Base-by-base conservation (phyloP, 2,113 vertebrate genomes). In the Phylloscopus whistleri region DNA sequence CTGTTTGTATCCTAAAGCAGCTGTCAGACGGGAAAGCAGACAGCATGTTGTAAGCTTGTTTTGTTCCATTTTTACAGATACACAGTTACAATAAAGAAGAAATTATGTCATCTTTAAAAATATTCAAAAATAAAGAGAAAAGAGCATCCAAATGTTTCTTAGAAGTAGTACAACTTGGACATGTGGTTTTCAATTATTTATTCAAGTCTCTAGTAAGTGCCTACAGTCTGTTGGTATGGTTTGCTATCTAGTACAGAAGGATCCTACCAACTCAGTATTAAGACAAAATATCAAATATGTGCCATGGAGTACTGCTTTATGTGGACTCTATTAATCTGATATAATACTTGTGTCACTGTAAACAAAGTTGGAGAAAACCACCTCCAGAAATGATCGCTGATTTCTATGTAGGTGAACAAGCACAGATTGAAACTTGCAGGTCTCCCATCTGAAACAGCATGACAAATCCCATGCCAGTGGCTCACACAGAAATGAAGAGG, bases 51-150 rank as follows among this genome's bases (percentile, higher is more conserved):
- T 68, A 70, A 75, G 52, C 18, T 89, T 74, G 51, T 90, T 92
- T 88, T 37, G 30, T 91, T 93, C 92, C 19, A 35, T 88, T 92
- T 96, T 92, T 79, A 69, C 56, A 81, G 56, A 33, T 59, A 77
- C 72, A 74, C 70, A 80, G 63, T 10, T 48, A 46, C 84, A 93
- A 81, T 26, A 80, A 59, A 80, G 39, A 66, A 60, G 43, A 95
- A 94, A 93, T 87, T 73, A 85, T 55, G 33, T 85, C 30, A 95
- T 60, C 33, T 64, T 89, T 77, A 30, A 91, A 90, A 92, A 78
- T 70, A 87, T 26, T 30, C 9, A 51, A 67, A 89, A 92, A 63
- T 49, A 16, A 16, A 60, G 78, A 81, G 19, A 51, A 79, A 11
- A 70, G 1, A 41, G 16, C 51, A 73, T 74, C 39, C 59, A 84